A percentile compares a stretch with the other conserved stretches of the same genome.
These are phyloP conservation scores for Beris chalybata DNA, from an alignment of 2,888 invertebrate species.

Conservation along the genomic window DNA sequence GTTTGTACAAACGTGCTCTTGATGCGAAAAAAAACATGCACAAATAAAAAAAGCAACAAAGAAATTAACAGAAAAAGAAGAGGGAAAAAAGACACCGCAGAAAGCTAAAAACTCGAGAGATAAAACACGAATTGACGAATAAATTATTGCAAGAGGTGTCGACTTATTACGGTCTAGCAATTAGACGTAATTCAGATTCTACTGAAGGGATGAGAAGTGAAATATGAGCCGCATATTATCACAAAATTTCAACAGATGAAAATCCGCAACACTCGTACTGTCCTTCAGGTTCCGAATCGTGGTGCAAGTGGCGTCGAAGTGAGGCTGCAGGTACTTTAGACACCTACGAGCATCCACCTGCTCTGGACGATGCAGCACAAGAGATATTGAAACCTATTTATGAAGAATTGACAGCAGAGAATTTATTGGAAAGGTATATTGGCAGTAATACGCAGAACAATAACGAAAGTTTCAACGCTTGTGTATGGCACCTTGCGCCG, in stretches of 20 bases:
- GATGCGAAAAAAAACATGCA: conserved; percentile 41
- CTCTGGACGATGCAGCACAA: conserved; percentile 42
- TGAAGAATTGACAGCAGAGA: conserved; percentile 46
- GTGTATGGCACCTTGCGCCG: conserved; percentile 46
- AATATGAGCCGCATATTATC: conserved; percentile 34
- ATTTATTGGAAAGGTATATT: conserved; percentile 45
- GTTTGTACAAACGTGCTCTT: conserved; percentile 34
- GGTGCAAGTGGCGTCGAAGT: conserved; percentile 11
- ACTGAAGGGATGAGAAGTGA: conserved; percentile 39
- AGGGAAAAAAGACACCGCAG: conserved; percentile 37
- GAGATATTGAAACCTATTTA: conserved; percentile 44
- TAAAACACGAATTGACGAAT: too few species aligned
- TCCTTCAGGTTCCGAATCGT: conserved; percentile 40
- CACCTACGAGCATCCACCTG: conserved; percentile 41
- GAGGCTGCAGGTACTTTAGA: conserved; percentile 28
- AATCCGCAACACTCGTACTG: conserved; percentile 39
- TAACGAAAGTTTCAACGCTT: conserved; percentile 46
- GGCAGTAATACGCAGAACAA: conserved; percentile 48
- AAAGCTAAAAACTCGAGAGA: too few species aligned
- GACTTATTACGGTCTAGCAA: conserved; percentile 43
- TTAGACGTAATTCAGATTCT: conserved; percentile 27
- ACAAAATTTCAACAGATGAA: conserved; percentile 32
- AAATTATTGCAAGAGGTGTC: too few species aligned
- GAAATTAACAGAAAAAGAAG: too few species aligned
- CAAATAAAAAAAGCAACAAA: too few species aligned